A percentile compares a stretch with the other conserved stretches of the same genome.
phyloP scores from a whole-genome alignment of 2,113 vertebrate species.

The Caranx melampygus region DNA sequence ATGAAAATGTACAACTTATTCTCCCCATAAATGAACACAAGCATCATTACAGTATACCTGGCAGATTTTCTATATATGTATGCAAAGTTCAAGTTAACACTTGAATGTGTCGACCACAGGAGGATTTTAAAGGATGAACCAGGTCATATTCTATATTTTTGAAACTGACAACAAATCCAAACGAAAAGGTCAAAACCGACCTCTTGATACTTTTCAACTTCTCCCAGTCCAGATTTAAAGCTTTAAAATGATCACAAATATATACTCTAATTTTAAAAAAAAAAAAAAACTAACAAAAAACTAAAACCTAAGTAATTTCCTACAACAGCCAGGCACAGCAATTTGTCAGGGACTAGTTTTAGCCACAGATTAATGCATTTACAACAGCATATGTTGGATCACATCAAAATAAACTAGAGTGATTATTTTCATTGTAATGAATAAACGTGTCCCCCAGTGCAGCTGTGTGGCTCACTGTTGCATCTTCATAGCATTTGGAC shows the following conservation, averaged over 20 bases:
- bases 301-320: neutral
- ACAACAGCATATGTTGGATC: neutral
- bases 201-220: neutral
- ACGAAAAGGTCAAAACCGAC: neutral
- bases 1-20: constrained; percentile 29
- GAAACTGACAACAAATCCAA: constrained; percentile 1
- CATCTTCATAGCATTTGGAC: neutral
- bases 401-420: neutral
- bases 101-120: constrained; percentile 24
- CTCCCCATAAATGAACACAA: constrained; percentile 31
- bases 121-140: constrained; percentile 35
- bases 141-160: constrained; percentile 24
- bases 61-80: neutral
- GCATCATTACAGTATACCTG: constrained; percentile 49
- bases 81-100: constrained; percentile 41
- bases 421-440: neutral
- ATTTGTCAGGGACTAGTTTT: neutral
- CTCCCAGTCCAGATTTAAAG: neutral
- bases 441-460: neutral
- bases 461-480: neutral
- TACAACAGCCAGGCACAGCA: neutral
- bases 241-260: neutral
- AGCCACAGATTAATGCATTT: neutral
- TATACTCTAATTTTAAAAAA: neutral
- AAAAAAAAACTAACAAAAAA: no score